Conservation (phyloP, 2,113 vertebrate species). For the Grus americana region DNA sequence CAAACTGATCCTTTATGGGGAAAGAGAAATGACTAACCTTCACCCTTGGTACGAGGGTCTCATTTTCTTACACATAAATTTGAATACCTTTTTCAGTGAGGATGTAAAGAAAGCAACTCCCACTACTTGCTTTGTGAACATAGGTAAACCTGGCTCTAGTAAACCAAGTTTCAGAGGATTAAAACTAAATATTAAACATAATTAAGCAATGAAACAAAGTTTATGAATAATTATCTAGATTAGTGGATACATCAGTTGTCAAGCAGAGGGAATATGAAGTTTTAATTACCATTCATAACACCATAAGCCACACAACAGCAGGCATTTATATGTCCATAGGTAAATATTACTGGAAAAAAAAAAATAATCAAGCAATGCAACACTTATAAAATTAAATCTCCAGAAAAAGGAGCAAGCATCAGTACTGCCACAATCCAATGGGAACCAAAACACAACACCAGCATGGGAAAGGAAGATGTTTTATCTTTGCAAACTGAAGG, state of each 20-base stretch:
- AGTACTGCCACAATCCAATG: background rate
- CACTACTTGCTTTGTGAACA: background rate
- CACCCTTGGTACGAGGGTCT: rapidly evolving
- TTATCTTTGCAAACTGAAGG: background rate
- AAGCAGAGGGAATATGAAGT: background rate
- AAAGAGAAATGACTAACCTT: background rate
- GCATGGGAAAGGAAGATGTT: background rate
- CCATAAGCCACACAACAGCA: background rate
- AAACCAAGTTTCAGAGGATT: background rate
- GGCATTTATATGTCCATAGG: background rate
- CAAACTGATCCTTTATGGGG: background rate
- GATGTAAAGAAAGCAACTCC: background rate
- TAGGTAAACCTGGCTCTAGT: background rate
- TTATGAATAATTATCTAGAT: background rate
- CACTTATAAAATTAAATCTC: background rate
- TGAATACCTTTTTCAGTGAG: background rate
- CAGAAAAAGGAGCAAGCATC: background rate
- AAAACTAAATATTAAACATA: background rate
- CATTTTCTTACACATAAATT: background rate
- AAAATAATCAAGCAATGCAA: background rate
- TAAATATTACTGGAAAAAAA: background rate
- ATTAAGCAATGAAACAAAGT: background rate
- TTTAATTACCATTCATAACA: background rate
- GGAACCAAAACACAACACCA: background rate
- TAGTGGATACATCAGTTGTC: background rate